phyloP scores from a whole-genome alignment of 2,888 invertebrate genomes.

The Lutraria lutraria region DNA sequence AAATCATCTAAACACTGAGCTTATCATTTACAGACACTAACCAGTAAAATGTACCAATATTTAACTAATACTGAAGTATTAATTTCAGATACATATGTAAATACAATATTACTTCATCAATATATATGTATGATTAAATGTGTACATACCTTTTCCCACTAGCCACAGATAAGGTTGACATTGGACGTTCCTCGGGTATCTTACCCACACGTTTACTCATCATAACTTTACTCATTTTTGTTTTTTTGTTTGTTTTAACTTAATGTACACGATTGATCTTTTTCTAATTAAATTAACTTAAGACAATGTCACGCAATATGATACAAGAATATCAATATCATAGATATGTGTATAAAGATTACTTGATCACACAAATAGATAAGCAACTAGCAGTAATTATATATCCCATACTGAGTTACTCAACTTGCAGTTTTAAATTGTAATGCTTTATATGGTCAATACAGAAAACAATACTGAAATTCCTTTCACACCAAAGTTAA shows the following conservation, averaged over 20 bases:
- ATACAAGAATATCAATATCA: not conserved
- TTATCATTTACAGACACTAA: too few species aligned
- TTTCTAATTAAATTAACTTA: not conserved
- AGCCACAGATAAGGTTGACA: slow-evolving; percentile 63
- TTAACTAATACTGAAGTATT: too few species aligned
- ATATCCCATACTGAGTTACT: not conserved
- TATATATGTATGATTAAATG: too few species aligned
- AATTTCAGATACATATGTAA: too few species aligned
- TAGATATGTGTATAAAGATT: not conserved
- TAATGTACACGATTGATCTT: not conserved
- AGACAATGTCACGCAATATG: not conserved
- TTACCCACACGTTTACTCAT: slow-evolving; percentile 52
- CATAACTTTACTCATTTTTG: slow-evolving; percentile 47
- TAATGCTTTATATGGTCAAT: not conserved
- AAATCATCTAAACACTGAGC: too few species aligned
- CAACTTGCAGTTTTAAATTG: not conserved
- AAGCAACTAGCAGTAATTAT: not conserved
- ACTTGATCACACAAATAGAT: not conserved
- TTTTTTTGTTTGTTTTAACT: not conserved
- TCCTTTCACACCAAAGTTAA: not conserved
- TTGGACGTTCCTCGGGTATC: slow-evolving; percentile 58
- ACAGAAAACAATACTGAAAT: not conserved
- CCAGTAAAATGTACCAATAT: too few species aligned
- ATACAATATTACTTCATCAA: too few species aligned
- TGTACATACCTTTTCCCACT: slow-evolving; percentile 52